Evolutionary conservation across 2,113 vertebrate genomes (phyloP).

Genomic region (Myiagra hebetior): DNA sequence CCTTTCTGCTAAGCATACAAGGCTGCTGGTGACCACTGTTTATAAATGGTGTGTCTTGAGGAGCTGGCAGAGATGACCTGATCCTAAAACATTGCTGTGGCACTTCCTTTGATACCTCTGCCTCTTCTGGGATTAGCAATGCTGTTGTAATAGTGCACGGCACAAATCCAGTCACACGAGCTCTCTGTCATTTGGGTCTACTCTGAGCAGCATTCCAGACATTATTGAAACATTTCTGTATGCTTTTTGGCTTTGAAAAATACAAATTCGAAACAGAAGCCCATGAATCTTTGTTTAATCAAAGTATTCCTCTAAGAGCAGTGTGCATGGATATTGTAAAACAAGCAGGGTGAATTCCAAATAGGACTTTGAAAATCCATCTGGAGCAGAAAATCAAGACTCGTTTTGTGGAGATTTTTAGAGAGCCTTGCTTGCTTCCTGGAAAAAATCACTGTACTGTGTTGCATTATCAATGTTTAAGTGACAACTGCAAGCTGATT

Average conservation of each 20-base stretch:
- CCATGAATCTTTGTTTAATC: neutral
- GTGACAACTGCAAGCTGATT: neutral
- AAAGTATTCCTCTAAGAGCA: neutral
- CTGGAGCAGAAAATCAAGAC: neutral
- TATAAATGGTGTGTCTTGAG: neutral
- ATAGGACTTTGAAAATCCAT: neutral
- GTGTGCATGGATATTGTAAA: neutral
- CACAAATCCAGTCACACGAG: neutral
- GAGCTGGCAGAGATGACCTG: neutral
- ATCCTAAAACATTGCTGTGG: neutral
- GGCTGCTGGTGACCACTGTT: neutral
- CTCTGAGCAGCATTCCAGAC: neutral
- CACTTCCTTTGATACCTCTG: neutral
- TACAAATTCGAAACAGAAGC: neutral
- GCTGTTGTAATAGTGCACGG: neutral
- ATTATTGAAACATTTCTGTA: neutral
- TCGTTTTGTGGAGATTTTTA: neutral
- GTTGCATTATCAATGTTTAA: neutral
- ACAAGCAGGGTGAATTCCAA: neutral
- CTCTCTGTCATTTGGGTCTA: neutral
- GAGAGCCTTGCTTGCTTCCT: neutral
- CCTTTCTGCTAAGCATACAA: neutral
- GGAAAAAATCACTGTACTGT: neutral
- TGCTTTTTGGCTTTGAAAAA: conserved; percentile 2
- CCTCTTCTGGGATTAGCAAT: neutral